A percentile compares a stretch with the other conserved stretches of the same genome.
phyloP scores from a whole-genome alignment of 92 coral and sea anemone species.

The Epizoanthus rinbou region DNA sequence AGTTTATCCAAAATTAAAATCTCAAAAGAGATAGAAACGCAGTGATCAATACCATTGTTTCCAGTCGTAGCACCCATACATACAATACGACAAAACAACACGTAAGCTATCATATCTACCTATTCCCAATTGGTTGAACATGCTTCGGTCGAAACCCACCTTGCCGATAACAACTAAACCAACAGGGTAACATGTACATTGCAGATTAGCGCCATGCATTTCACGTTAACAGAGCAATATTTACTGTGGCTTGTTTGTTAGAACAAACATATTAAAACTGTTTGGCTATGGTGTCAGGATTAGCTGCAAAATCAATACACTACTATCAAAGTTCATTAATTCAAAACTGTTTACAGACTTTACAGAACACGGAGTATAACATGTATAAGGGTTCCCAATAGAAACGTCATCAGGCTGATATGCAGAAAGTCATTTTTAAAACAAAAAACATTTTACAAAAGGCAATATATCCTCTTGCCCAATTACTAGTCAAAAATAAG shows the following conservation, averaged over 20 bases:
- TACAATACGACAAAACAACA: neutral
- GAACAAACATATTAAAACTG: slow-evolving; percentile 6
- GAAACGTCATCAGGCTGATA: neutral
- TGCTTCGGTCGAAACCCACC: neutral
- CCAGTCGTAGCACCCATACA: neutral
- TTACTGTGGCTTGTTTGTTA: neutral
- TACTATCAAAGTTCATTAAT: neutral
- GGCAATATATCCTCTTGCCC: no score
- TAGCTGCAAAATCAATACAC: neutral
- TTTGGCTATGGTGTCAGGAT: no score
- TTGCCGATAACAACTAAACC: neutral
- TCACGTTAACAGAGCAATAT: neutral
- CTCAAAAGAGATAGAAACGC: slow-evolving; percentile 11
- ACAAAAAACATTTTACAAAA: neutral
- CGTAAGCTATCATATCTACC: neutral
- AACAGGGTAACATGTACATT: no score
- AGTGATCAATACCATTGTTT: neutral
- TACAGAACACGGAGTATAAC: neutral
- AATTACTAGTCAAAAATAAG: no score
- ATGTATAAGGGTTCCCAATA: neutral
- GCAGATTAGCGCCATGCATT: no score
- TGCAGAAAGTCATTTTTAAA: neutral
- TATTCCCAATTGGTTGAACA: neutral
- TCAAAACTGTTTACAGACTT: neutral
- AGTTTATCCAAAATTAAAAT: neutral